These are phyloP conservation scores for Porites divaricata DNA, from an alignment of 92 coral and sea anemone genomes.

Conservation along the genomic window DNA sequence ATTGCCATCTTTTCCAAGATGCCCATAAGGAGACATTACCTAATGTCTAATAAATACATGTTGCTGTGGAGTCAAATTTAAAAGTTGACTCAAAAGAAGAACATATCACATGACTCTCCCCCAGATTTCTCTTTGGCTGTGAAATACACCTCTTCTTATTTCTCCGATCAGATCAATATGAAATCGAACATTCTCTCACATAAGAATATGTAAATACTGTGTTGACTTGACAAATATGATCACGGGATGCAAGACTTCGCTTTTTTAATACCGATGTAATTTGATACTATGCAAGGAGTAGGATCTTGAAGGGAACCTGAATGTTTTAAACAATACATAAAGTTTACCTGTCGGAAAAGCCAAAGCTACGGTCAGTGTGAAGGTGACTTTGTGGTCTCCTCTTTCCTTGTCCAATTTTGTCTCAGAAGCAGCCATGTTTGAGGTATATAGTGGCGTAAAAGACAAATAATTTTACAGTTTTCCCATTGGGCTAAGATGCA, in stretches of 20 bases:
- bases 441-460: background rate
- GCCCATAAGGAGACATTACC: no score
- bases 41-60: no score
- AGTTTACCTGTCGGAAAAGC: conserved; percentile 83
- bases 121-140: background rate
- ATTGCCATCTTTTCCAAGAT: no score
- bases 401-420: conserved; percentile 47
- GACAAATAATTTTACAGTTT: background rate
- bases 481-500: background rate
- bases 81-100: no score
- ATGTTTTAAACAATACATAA: conserved; percentile 32
- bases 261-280: background rate
- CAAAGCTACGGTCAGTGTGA: conserved; percentile 84
- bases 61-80: no score
- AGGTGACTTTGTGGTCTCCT: conserved; percentile 93
- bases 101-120: background rate
- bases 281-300: conserved; percentile 8
- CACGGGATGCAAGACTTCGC: background rate
- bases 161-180: background rate
- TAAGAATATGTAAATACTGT: background rate
- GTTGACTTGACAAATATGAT: conserved; percentile 11
- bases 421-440: conserved; percentile 44
- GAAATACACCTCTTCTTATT: background rate
- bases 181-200: background rate
- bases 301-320: no score